These are phyloP conservation scores for Uromys caudimaculatus DNA, from an alignment of 2,797 vertebrate genomes.

Conservation along the genomic window DNA sequence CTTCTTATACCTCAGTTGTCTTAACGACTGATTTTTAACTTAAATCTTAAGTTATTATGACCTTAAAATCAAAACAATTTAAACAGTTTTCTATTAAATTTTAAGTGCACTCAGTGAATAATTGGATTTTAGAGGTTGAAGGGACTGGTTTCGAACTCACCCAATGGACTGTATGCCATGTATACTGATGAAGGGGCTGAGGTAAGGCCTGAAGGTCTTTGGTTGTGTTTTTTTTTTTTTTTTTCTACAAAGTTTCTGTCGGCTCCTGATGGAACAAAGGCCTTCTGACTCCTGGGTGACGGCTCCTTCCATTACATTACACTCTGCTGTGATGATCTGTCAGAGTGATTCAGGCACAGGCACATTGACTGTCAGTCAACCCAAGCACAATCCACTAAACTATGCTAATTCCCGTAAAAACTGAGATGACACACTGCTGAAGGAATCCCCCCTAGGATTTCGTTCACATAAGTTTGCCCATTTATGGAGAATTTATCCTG, in stretches of 20 bases:
- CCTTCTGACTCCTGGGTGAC: constrained; percentile 72
- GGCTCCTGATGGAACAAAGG: constrained; percentile 74
- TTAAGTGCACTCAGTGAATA: neutral
- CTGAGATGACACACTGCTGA: constrained; percentile 66
- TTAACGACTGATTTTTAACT: neutral
- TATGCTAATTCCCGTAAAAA: constrained; percentile 81
- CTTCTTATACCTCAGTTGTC: neutral
- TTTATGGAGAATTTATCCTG: constrained; percentile 78
- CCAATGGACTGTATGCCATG: neutral
- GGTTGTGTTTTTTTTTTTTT: constrained; percentile 41
- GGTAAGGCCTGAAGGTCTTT: constrained; percentile 2
- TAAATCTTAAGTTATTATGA: constrained; percentile 3
- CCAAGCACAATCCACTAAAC: constrained; percentile 75
- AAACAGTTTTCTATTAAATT: constrained; percentile 46
- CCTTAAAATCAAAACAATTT: constrained; percentile 34
- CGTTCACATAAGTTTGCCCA: constrained; percentile 74
- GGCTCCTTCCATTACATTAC: constrained; percentile 71
- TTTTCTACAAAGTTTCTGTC: constrained; percentile 69
- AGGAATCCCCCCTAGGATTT: constrained; percentile 81
- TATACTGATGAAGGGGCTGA: neutral
- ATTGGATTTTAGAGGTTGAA: constrained; percentile 45
- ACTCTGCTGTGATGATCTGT: constrained; percentile 76
- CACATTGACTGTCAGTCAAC: constrained; percentile 78
- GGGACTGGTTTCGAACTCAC: neutral
- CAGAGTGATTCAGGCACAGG: constrained; percentile 73